Evolutionary conservation across 2,888 invertebrate genomes (phyloP).

Genomic region (Frankliniella fusca): DNA sequence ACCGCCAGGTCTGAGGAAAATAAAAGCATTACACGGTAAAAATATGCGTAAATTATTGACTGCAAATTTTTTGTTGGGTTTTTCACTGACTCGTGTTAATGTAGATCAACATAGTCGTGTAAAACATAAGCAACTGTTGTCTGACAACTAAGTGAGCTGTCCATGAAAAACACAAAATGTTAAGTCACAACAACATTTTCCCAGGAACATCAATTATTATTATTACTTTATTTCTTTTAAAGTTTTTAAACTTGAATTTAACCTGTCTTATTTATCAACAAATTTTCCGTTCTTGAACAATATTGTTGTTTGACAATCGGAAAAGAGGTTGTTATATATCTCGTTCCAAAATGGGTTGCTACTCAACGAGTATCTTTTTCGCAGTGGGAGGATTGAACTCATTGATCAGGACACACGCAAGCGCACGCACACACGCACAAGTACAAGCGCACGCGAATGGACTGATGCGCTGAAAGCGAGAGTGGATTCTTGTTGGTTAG

Average conservation of each 20-base stretch:
- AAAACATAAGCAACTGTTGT: not conserved
- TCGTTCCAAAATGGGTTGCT: not conserved
- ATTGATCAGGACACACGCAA: not conserved
- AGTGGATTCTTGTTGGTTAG: not conserved
- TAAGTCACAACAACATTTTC: too few species aligned
- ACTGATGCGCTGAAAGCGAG: conserved; percentile 12
- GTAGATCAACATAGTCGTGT: not conserved
- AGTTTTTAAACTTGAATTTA: too few species aligned
- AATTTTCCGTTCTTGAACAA: not conserved
- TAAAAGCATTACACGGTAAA: not conserved
- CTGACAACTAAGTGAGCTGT: not conserved
- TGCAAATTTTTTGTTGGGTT: too few species aligned
- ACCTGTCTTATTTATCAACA: too few species aligned
- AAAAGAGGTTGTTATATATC: not conserved
- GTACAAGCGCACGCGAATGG: not conserved
- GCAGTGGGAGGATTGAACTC: not conserved
- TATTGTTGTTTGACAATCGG: not conserved
- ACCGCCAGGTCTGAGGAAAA: not conserved
- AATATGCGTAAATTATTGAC: too few species aligned
- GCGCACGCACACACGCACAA: not conserved
- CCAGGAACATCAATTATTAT: too few species aligned
- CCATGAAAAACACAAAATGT: too few species aligned
- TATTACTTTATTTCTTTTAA: too few species aligned
- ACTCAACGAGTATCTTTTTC: not conserved
- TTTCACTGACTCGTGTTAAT: too few species aligned